Base-by-base conservation (phyloP, 2,113 vertebrate genomes). In the Hippocampus guttulatus region DNA sequence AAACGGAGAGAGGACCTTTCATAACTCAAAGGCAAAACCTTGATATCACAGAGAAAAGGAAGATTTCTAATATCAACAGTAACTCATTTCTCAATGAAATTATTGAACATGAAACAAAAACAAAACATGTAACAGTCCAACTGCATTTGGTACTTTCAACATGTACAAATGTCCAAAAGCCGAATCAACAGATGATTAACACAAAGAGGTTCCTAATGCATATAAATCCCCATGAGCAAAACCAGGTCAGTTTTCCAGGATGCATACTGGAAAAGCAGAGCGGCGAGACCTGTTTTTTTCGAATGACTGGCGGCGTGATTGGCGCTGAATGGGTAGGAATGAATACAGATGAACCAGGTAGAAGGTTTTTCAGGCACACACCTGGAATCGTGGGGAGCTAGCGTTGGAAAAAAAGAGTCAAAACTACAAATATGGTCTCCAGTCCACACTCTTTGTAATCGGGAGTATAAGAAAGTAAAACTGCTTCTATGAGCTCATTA, bases 201-300 rank as follows among this genome's bases (percentile, higher is more conserved):
- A 85, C 78, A 85, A 74, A 85, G 78, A 85, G 80, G 72, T 83
- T 81, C 67, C 84, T 90, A 83, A 78, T 91, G 84, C 88, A 82
- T 74, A 83, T 77, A 84, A 86, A 69, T 79, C 80, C 70, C 82
- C 85, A 71, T 82, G 80, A 88, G 85, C 81, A 77, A 78, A 67
- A 85, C 78, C 71, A 66, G 69, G 71, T 76, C 76, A 66, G 74
- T 67, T 81, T 83, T 68, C 79, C 70, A 61, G 84, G 70, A 60
- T 8, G 58, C 69, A 43, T 0, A 16, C 51, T 47, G 43, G 80
- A 75, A 78, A 78, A 81, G 80, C 64, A 0, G 30, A 76, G 74
- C 70, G 49, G 60, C 8, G 57, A 54, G 45, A 73, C 51, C 57
- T 63, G 64, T 67, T 74, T 71, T 52, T 54, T 54, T 68, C 72